These are phyloP conservation scores for Leucoptera coffeella DNA, from an alignment of 2,888 invertebrate species.

Conservation along the genomic window DNA sequence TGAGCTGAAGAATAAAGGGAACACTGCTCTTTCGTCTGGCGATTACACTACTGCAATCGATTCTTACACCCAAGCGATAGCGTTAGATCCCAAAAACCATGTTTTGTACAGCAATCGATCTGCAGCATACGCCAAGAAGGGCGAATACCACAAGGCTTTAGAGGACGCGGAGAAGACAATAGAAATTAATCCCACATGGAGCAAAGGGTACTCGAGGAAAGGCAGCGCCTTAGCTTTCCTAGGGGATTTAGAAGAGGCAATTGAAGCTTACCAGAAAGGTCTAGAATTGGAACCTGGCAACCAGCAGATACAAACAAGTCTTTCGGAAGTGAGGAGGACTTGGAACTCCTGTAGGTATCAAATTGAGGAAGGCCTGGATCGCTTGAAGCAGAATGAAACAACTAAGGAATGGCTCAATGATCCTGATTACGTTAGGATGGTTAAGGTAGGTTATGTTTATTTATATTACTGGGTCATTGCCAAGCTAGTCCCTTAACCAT, in stretches of 20 bases:
- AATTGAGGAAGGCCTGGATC: conserved; percentile 38
- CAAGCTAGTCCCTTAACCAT: too few species aligned
- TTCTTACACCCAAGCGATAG: conserved; percentile 76
- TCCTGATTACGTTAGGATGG: conserved; percentile 62
- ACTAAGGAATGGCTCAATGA: conserved; percentile 67
- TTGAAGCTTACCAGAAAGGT: conserved; percentile 65
- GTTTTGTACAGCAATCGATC: conserved; percentile 89
- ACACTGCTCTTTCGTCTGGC: conserved; percentile 71
- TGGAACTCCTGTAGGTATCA: conserved; percentile 13
- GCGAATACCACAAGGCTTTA: conserved; percentile 67
- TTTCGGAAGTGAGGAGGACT: conserved; percentile 55
- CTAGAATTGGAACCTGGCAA: conserved; percentile 68
- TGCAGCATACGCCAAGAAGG: conserved; percentile 81
- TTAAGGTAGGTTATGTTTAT: conserved; percentile 39
- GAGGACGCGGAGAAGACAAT: conserved; percentile 83
- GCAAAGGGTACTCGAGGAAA: conserved; percentile 84
- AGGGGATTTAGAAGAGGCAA: conserved; percentile 67
- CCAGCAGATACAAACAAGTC: conserved; percentile 60
- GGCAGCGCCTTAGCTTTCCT: conserved; percentile 79
- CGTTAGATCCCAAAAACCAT: conserved; percentile 73
- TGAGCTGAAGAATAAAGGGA: conserved; percentile 81
- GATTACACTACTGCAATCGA: conserved; percentile 74
- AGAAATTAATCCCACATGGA: conserved; percentile 75
- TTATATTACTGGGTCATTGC: not conserved
- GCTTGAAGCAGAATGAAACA: conserved; percentile 60